Conservation (phyloP, 1,140 invertebrate species). For the Laupala kohalensis region DNA sequence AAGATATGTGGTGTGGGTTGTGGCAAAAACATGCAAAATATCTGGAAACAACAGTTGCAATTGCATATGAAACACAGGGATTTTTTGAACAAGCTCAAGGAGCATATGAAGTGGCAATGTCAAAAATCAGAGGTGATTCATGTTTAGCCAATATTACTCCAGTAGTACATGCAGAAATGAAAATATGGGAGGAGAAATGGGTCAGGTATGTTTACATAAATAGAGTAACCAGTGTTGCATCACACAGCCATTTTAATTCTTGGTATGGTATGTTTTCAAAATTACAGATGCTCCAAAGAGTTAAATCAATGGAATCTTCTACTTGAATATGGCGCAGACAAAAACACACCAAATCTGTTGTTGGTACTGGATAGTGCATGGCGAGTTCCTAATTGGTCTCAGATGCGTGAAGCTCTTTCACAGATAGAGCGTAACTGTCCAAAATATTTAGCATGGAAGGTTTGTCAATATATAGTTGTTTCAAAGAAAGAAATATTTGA, state of each 20-base stretch:
- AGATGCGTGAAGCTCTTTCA: constrained; percentile 83
- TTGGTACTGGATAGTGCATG: constrained; percentile 88
- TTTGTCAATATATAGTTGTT: too few species aligned
- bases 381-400: constrained; percentile 83
- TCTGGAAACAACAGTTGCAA: constrained; percentile 76
- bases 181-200: constrained; percentile 87
- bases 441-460: constrained; percentile 77
- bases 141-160: constrained; percentile 55
- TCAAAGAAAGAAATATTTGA: too few species aligned
- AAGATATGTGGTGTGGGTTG: constrained; percentile 89
- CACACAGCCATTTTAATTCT: too few species aligned
- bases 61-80: constrained; percentile 90
- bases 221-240: too few species aligned
- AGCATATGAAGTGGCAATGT: constrained; percentile 80
- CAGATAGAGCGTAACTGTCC: constrained; percentile 86
- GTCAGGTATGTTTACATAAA: constrained; percentile 44
- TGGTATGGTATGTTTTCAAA: background rate
- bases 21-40: constrained; percentile 89
- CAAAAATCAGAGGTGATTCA: constrained; percentile 75
- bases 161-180: constrained; percentile 60
- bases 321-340: constrained; percentile 63
- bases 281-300: constrained; percentile 77
- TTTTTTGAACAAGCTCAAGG: constrained; percentile 87
- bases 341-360: constrained; percentile 60
- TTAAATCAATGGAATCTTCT: constrained; percentile 92